These are phyloP conservation scores for Apodemus speciosus DNA, from an alignment of 2,113 vertebrate genomes.

Conservation along the genomic window DNA sequence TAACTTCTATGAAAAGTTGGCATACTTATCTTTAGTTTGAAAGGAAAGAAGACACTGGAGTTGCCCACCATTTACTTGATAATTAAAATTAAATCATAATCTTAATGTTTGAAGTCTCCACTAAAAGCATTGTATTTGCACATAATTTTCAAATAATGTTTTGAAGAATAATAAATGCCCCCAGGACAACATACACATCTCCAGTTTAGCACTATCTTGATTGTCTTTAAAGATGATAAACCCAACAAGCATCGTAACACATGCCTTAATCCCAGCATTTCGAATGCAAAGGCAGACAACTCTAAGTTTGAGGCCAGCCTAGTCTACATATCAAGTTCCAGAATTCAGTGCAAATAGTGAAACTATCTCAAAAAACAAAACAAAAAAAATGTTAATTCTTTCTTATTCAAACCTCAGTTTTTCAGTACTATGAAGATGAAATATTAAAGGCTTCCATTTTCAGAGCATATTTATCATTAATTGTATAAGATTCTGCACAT, in stretches of 20 bases:
- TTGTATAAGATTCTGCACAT: not conserved
- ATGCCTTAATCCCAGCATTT: not conserved
- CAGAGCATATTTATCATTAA: not conserved
- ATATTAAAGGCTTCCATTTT: not conserved
- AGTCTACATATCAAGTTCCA: not conserved
- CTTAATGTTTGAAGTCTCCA: not conserved
- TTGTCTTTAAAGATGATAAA: not conserved
- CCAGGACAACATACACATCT: not conserved
- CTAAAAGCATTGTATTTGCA: not conserved
- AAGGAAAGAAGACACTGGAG: not conserved
- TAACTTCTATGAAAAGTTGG: slow-evolving; percentile 64
- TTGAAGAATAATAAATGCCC: not conserved
- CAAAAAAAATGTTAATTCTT: not conserved
- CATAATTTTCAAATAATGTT: not conserved
- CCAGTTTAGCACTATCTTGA: not conserved
- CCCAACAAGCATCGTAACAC: accelerated
- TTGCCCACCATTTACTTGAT: slow-evolving; percentile 26
- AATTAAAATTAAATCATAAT: slow-evolving; percentile 52
- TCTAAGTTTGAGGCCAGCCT: not conserved
- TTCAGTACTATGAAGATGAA: slow-evolving; percentile 7
- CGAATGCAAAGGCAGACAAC: not conserved
- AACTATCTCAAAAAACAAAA: not conserved
- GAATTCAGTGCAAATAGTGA: not conserved
- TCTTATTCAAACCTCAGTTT: not conserved
- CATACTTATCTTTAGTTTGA: slow-evolving; percentile 52